Evolutionary conservation across 2,113 vertebrate genomes (phyloP).

Genomic region (Orycteropus afer): DNA sequence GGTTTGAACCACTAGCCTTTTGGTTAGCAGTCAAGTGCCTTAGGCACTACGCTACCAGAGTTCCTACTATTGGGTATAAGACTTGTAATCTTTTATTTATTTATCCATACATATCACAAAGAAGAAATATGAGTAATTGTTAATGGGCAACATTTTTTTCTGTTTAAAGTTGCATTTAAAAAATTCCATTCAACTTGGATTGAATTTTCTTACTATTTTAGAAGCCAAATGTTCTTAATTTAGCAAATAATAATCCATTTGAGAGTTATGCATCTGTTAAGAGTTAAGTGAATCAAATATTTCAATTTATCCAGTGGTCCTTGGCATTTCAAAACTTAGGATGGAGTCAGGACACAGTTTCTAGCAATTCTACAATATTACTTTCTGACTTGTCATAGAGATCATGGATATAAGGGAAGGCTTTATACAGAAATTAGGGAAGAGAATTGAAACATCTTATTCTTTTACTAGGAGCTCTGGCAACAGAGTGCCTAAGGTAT

Average conservation of each 20-base stretch:
- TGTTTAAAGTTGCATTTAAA: slow-evolving; percentile 25
- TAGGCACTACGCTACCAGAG: too few relatives aligned
- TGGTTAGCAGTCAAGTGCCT: too few relatives aligned
- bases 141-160: background rate
- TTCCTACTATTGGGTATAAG: background rate
- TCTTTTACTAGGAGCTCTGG: too few relatives aligned
- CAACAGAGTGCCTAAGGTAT: too few relatives aligned
- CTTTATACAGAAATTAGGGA: background rate
- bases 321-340: slow-evolving; percentile 33
- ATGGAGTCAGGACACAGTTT: background rate
- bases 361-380: background rate
- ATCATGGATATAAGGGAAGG: slow-evolving; percentile 22
- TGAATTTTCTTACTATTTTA: slow-evolving; percentile 58
- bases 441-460: background rate
- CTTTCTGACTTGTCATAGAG: slow-evolving; percentile 52
- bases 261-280: slow-evolving; percentile 15
- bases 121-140: background rate
- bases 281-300: slow-evolving; percentile 37
- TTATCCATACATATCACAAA: slow-evolving; percentile 24
- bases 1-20: too few relatives aligned
- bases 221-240: slow-evolving; percentile 3
- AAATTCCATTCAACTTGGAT: slow-evolving; percentile 47
- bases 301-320: background rate
- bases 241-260: slow-evolving; percentile 30
- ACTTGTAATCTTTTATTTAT: slow-evolving; percentile 25